phyloP scores from a whole-genome alignment of 1,140 invertebrate species.

The Wiebesia pumilae region DNA sequence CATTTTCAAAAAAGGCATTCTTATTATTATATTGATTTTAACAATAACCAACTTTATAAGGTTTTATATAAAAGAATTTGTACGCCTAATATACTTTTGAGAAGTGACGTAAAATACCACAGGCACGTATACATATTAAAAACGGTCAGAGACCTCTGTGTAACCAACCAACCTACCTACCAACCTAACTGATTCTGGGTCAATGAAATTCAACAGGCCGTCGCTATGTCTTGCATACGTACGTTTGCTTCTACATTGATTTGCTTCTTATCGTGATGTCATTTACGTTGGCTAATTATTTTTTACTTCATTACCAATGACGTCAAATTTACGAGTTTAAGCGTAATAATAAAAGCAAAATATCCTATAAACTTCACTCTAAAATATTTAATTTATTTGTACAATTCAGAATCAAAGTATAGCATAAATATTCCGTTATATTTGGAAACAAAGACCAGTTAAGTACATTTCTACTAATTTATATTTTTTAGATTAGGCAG shows the following conservation, averaged over 20 bases:
- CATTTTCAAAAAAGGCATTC: no score
- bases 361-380: background rate
- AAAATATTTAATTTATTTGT: background rate
- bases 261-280: slow-evolving; percentile 17
- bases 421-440: background rate
- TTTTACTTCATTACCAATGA: slow-evolving; percentile 14
- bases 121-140: slow-evolving; percentile 52
- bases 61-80: no score
- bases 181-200: slow-evolving; percentile 67
- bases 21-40: no score
- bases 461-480: background rate
- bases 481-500: background rate
- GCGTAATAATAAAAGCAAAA: background rate
- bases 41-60: no score
- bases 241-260: background rate
- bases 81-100: background rate
- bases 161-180: slow-evolving; percentile 60
- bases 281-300: background rate
- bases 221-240: background rate
- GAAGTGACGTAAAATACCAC: background rate
- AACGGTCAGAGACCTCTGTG: slow-evolving; percentile 59
- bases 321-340: background rate
- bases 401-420: background rate
- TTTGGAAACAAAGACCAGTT: background rate
- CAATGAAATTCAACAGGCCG: slow-evolving; percentile 70